A percentile compares a stretch with the other conserved stretches of the same genome.
These are phyloP conservation scores for Ecdyonurus torrentis DNA, from an alignment of 2,888 invertebrate species.

Conservation along the genomic window DNA sequence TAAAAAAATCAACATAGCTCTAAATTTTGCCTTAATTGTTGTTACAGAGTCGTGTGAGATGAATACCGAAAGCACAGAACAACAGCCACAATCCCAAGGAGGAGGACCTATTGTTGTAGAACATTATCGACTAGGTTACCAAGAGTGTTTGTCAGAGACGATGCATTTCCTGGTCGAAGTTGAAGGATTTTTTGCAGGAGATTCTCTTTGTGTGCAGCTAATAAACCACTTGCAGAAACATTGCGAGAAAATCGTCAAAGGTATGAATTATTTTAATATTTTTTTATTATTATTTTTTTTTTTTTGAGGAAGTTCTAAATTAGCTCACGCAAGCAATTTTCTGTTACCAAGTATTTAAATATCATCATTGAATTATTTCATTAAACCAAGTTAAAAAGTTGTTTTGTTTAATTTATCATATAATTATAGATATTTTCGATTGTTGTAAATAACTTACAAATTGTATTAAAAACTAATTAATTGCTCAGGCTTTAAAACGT, in stretches of 20 bases:
- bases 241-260: slow-evolving; percentile 41
- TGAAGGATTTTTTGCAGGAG: slow-evolving; percentile 62
- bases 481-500: too few relatives aligned
- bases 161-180: slow-evolving; percentile 78
- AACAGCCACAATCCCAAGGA: slow-evolving; percentile 11
- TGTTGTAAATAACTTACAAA: too few relatives aligned
- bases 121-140: slow-evolving; percentile 66
- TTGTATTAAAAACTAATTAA: too few relatives aligned
- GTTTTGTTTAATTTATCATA: neutral
- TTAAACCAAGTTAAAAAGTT: neutral
- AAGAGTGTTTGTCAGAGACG: slow-evolving; percentile 79
- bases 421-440: too few relatives aligned
- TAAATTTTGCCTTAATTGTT: too few relatives aligned
- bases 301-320: too few relatives aligned
- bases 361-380: too few relatives aligned
- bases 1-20: too few relatives aligned
- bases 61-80: slow-evolving; percentile 15
- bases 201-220: slow-evolving; percentile 64
- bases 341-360: too few relatives aligned
- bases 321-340: too few relatives aligned
- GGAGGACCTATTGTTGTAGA: slow-evolving; percentile 22
- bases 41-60: slow-evolving; percentile 17
- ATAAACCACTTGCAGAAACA: slow-evolving; percentile 71
- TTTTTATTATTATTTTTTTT: too few relatives aligned
- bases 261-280: slow-evolving; percentile 19